These are phyloP conservation scores for Drosophila yooni DNA, from an alignment of 2,888 invertebrate species.

Conservation along the genomic window DNA sequence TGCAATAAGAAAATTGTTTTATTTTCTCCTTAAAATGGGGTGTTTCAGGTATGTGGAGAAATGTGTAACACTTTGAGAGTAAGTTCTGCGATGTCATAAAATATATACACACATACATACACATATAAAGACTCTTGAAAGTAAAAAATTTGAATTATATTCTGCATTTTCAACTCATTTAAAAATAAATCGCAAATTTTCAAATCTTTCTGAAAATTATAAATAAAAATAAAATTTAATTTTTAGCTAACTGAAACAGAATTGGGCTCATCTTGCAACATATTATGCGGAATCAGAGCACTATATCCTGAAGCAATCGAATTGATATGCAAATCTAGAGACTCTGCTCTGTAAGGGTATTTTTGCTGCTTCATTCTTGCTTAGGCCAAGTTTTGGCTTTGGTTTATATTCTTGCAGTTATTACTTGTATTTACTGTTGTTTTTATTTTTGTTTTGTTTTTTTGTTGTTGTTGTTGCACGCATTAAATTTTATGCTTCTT, in stretches of 20 bases:
- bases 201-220: background rate
- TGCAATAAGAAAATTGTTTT: conserved; percentile 36
- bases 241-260: background rate
- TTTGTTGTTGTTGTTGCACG: conserved; percentile 44
- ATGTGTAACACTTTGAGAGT: too few species aligned
- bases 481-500: conserved; percentile 71
- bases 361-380: conserved; percentile 13
- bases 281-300: background rate
- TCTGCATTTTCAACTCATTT: background rate
- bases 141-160: background rate
- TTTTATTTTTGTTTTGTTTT: conserved; percentile 33
- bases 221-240: background rate
- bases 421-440: conserved; percentile 68
- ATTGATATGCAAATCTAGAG: background rate
- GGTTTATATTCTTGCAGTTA: conserved; percentile 55
- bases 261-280: background rate
- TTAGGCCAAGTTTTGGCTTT: conserved; percentile 63
- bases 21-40: background rate
- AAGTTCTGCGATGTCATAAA: background rate
- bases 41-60: background rate
- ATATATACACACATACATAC: background rate
- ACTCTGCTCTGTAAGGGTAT: background rate
- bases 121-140: background rate
- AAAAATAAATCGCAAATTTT: background rate
- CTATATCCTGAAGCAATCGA: background rate